Evolutionary conservation across 2,888 invertebrate genomes (phyloP), one percentile per base, ranked within the genome.

Genomic region (Callyntrura guangdongensis): DNA sequence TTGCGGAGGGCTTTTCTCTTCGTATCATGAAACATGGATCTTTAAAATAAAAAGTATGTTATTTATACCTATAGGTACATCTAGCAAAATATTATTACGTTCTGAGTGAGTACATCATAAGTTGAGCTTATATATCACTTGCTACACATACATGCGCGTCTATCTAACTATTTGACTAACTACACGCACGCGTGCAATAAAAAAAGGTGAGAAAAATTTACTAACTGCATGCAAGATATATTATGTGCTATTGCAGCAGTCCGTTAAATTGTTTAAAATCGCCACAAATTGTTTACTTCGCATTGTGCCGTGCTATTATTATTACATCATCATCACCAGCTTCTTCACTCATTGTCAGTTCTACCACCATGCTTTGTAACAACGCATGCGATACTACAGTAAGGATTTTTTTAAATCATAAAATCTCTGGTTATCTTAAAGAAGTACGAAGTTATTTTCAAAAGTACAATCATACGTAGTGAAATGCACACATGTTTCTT

Each of bases 181-280:
- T 47, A 47, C 72, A 81, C 56, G 61, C 74, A 86, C 85, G 74
- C 74, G 85, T 64, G 64, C 61, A 59, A 59, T 59, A 59, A 79
- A 79, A n/a, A 59, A 86, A 86, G 79, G 86, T 86, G 86, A 86
- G 86, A 86, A 86, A 86, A 79, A 27, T 79, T 67, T 86, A 79
- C 45, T 25, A 74, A 86, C 45, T 72, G 47, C 47, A 72, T 72
- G 72, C 20, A 72, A 20, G 20, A 17, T n/a, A n/a, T n/a, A n/a
- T n/a, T 47, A 17, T 47, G 17, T 47, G 72, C 6, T 47, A 72
- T 47, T 72, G 72, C 47, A n/a, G 72, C 1, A 67, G n/a, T 45
- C 79, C 67, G 79, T 86, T 86, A 86, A 77, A 79, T 86, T 74
- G 47, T 14, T 72, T 84, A 67, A 79, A 86, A 64, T 61, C 49